These are phyloP conservation scores for Leptinotarsa juncta DNA, from an alignment of 2,888 invertebrate genomes.

Conservation along the genomic window DNA sequence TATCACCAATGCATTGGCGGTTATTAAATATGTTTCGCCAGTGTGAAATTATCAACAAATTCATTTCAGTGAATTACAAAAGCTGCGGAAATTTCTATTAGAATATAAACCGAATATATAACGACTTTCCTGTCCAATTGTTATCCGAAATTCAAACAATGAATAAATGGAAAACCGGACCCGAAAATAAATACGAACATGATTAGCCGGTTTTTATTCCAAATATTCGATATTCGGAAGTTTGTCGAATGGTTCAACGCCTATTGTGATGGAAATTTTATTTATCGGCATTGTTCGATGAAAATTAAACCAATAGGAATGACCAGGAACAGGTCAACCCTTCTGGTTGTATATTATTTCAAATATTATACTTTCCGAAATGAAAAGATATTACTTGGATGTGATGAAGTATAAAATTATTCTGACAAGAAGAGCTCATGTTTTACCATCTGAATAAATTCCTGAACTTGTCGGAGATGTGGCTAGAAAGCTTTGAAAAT, in stretches of 20 bases:
- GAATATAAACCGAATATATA: constrained; percentile 34
- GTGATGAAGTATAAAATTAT: no score
- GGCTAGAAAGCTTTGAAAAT: no score
- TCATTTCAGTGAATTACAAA: constrained; percentile 29
- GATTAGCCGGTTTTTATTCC: not conserved
- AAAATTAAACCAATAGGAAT: no score
- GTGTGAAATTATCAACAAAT: constrained; percentile 23
- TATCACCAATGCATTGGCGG: not conserved
- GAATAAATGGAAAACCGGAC: not conserved
- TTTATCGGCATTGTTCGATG: no score
- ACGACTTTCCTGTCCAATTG: not conserved
- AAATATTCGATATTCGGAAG: not conserved
- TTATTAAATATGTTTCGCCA: constrained; percentile 6
- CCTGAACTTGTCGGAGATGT: no score
- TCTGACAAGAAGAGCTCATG: no score
- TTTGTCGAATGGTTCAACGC: not conserved
- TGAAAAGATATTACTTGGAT: no score
- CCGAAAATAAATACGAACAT: not conserved
- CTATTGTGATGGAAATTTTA: no score
- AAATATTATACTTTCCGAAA: no score
- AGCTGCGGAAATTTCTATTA: constrained; percentile 30
- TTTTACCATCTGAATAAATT: no score
- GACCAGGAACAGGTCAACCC: no score
- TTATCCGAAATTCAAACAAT: not conserved
- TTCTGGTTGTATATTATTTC: no score